phyloP scores from a whole-genome alignment of 2,113 vertebrate genomes.

The Leucoraja erinaceus region DNA sequence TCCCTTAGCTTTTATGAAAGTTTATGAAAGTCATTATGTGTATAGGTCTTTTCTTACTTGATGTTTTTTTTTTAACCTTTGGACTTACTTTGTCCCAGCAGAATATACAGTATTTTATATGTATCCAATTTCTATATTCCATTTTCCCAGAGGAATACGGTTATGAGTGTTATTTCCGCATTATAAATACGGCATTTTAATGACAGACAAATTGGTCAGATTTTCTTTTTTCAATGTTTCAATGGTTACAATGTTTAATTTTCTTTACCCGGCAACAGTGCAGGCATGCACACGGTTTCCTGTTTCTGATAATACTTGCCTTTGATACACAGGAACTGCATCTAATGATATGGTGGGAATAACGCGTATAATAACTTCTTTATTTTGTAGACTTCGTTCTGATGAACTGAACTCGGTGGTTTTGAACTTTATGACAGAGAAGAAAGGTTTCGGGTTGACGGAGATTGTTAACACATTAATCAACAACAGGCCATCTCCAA shows the following conservation, averaged over 20 bases:
- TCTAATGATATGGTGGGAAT: not conserved
- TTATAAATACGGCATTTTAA: not conserved
- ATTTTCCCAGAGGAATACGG: not conserved
- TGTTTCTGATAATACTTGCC: not conserved
- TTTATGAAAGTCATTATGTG: too few species aligned
- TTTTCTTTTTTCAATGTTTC: too few species aligned
- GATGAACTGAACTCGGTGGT: slow-evolving; percentile 62
- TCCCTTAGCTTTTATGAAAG: too few species aligned
- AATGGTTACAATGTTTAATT: not conserved
- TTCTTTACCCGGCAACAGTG: not conserved
- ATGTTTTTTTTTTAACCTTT: not conserved
- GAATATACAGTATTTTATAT: not conserved
- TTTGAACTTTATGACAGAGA: slow-evolving; percentile 65
- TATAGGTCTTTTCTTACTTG: too few species aligned
- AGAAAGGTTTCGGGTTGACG: slow-evolving; percentile 56
- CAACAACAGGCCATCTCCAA: slow-evolving; percentile 65
- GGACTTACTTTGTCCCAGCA: not conserved
- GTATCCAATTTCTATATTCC: not conserved
- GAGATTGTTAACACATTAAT: slow-evolving; percentile 62
- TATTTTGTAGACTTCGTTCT: slow-evolving; percentile 52
- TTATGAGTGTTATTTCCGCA: not conserved
- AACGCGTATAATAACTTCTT: not conserved
- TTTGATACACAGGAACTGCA: not conserved
- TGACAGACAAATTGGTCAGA: not conserved
- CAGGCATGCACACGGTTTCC: not conserved